phyloP scores from a whole-genome alignment of 2,797 vertebrate species.

The Oreonectes daqikongensis region DNA sequence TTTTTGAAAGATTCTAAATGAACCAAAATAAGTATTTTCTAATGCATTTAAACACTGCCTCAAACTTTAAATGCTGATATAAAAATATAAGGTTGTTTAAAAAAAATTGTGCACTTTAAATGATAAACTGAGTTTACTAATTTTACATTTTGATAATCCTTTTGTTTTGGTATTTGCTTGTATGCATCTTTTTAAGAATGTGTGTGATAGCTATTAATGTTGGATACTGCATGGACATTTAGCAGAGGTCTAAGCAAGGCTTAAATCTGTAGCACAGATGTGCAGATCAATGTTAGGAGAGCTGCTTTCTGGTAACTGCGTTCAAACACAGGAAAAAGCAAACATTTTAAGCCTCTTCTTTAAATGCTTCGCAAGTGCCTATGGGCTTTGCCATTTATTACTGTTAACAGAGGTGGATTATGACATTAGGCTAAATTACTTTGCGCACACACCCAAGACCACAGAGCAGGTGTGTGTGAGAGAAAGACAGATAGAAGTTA shows the following conservation, averaged over 20 bases:
- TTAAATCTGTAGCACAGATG: background rate
- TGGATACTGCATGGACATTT: background rate
- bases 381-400: conserved; percentile 26
- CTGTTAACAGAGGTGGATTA: conserved; percentile 26
- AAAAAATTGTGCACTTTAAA: background rate
- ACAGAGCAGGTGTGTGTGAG: conserved; percentile 13
- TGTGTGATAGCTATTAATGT: background rate
- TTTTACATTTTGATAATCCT: too few species aligned
- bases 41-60: background rate
- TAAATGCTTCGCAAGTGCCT: background rate
- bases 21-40: background rate
- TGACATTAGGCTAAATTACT: conserved; percentile 12
- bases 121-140: background rate
- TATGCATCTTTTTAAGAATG: background rate
- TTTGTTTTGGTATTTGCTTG: background rate
- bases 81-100: background rate
- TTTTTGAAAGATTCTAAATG: background rate
- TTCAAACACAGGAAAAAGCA: background rate
- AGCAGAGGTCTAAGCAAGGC: background rate
- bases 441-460: conserved; percentile 9
- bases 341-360: background rate
- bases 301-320: background rate
- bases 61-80: background rate
- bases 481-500: background rate
- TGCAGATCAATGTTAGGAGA: background rate